Evolutionary conservation across 2,113 vertebrate species (phyloP), one percentile per base, ranked within the genome.

Genomic region (Labrus mixtus): DNA sequence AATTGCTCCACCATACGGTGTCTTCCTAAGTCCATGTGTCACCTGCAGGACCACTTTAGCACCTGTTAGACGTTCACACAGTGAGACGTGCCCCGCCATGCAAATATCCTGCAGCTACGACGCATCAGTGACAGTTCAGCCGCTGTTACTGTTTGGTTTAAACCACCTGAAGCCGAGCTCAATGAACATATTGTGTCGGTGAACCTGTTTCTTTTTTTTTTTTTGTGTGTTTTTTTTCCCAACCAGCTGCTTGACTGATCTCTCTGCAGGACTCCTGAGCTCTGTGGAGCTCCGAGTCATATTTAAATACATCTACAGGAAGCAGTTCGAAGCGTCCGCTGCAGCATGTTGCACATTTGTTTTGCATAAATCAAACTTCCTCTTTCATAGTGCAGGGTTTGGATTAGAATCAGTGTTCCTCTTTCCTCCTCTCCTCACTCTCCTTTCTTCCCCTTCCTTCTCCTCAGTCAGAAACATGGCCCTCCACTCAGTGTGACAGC

Each of bases 401-500:
- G 45, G 53, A 51, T 68, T 7, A 56, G 41, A 74, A 25, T 61
- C 29, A 8, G 25, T 76, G 36, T 53, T 70, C 61, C n/a, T 65
- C 65, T 46, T 68, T 75, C 77, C 74, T 81, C 74, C 43, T 62
- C 46, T n/a, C 70, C 23, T 33, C 33, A 7, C 22, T 70, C 45
- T 67, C 57, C 56, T 68, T 72, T 74, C 53, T 64, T 76, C 59
- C 51, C 39, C 68, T 72, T 73, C 61, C 66, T 66, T 74, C 59
- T 39, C 65, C 67, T 80, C 82, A 82, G 72, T 81, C 84, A 90
- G 71, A 89, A 83, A 73, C 61, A 87, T 82, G 78, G 86, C 86
- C 80, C 61, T 88, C 73, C 77, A 62, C 79, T 50, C 68, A 25
- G 82, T 81, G 82, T 91, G 91, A 90, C 91, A 86, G 91, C 87